Base-by-base conservation (phyloP, 2,888 invertebrate genomes). In the Agrochola lychnidis region DNA sequence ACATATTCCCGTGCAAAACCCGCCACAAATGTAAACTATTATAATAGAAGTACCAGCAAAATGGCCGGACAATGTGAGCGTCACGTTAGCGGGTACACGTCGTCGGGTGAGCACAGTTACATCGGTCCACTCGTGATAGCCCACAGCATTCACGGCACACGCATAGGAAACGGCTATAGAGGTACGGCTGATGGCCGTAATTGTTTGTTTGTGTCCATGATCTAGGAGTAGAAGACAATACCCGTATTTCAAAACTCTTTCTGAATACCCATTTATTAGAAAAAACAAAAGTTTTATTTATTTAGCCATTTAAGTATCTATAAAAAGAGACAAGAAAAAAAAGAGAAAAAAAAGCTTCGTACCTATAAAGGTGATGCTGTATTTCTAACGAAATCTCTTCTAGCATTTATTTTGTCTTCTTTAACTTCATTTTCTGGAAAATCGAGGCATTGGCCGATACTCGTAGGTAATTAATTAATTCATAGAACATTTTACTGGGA, bases 91-190 rank as follows among this genome's bases (percentile, higher is more conserved):
- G 76, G 66, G 71, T 70, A 73, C 76, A 73, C 80, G 74, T 68
- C 71, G 77, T 68, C 71, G 78, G 19, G 57, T 68, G 68, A 57
- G 40, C 75, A 82, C 82, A 83, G 81, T 86, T 88, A 86, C 77
- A 71, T 67, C 53, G 63, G 67, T 72, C 76, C 77, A 76, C 74
- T 92, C 95, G 95, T 95, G 95, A 95, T 86, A 87, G 94, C 95
- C 92, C 84, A 82, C 84, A 93, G 95, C 94, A 87, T 90, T 91
- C 90, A 90, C 89, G 89, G 88, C 89, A 88, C 85, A 89, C 87
- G 88, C 88, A 84, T 89, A 87, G 86, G 83, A 72, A 79, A 82
- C 56, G 45, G 83, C 76, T 68, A 63, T 68, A 71, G 57, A 71
- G 40, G 63, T 78, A 66, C 59, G 73, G 67, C 59, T 81, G 73